Conservation (phyloP, 2,113 vertebrate genomes). For the Peromyscus polionotus region DNA sequence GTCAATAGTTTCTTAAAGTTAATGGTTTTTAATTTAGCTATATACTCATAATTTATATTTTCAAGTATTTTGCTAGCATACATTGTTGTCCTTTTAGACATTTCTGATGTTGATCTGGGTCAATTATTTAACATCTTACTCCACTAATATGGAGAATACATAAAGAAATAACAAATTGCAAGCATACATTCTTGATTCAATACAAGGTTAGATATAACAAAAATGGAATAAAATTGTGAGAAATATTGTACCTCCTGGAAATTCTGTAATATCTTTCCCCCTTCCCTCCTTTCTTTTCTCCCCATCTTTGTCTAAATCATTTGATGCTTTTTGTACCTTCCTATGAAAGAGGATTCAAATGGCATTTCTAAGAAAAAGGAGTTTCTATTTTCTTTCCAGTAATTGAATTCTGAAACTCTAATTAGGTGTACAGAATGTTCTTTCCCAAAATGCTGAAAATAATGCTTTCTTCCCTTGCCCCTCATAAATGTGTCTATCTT, state of each 20-base stretch:
- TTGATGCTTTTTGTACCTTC: not conserved
- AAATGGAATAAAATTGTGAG: not conserved
- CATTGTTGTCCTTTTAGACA: not conserved
- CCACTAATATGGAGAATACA: not conserved
- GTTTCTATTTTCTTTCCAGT: not conserved
- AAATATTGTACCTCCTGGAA: not conserved
- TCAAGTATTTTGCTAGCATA: not conserved
- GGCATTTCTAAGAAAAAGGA: not conserved
- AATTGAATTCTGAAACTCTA: conserved; percentile 14
- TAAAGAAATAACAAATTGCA: not conserved
- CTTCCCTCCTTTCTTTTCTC: not conserved
- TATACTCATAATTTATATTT: not conserved
- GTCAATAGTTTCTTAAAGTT: not conserved
- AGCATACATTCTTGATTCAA: not conserved
- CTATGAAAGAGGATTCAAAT: not conserved
- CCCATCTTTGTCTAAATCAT: not conserved
- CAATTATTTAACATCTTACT: not conserved
- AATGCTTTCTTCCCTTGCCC: not conserved
- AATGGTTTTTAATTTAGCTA: not conserved
- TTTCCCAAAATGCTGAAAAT: conserved; percentile 1
- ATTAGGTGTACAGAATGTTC: not conserved
- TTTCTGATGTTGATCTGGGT: not conserved
- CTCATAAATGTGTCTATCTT: not conserved
- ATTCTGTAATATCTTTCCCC: not conserved
- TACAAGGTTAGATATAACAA: not conserved